Evolutionary conservation across 2,888 invertebrate species (phyloP).

Genomic region (Dione vanillae): DNA sequence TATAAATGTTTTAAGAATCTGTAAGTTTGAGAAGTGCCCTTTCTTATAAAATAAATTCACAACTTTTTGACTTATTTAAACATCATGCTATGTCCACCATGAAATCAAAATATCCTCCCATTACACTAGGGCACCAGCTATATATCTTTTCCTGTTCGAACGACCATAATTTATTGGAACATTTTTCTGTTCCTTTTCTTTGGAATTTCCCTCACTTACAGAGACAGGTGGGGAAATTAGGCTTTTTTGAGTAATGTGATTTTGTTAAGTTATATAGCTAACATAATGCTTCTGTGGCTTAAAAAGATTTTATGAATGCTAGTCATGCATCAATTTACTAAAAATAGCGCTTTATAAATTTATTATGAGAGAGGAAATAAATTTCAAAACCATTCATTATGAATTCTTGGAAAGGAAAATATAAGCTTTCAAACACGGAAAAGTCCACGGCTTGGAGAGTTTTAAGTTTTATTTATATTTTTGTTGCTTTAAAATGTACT

Average conservation of each 20-base stretch:
- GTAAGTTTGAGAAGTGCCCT: not conserved
- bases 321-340: slow-evolving; percentile 3
- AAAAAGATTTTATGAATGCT: not conserved
- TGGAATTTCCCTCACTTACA: slow-evolving; percentile 13
- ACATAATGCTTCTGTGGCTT: not conserved
- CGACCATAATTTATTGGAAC: slow-evolving; percentile 16
- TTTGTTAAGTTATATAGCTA: not conserved
- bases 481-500: not conserved
- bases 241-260: too few relatives aligned
- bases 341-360: slow-evolving; percentile 4
- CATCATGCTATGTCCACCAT: too few relatives aligned
- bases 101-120: slow-evolving; percentile 1
- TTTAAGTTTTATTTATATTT: slow-evolving; percentile 13
- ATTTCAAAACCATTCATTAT: slow-evolving; percentile 8
- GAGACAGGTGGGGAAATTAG: slow-evolving; percentile 25
- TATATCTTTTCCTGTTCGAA: slow-evolving; percentile 10
- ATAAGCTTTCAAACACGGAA: slow-evolving; percentile 1
- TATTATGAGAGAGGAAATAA: slow-evolving; percentile 6
- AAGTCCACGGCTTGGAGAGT: not conserved
- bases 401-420: slow-evolving; percentile 16
- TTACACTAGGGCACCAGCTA: not conserved
- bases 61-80: not conserved
- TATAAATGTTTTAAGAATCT: too few relatives aligned
- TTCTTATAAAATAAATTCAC: not conserved
- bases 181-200: slow-evolving; percentile 13